Base-by-base conservation (phyloP, 2,888 invertebrate species). In the Stegophylla sp. region DNA sequence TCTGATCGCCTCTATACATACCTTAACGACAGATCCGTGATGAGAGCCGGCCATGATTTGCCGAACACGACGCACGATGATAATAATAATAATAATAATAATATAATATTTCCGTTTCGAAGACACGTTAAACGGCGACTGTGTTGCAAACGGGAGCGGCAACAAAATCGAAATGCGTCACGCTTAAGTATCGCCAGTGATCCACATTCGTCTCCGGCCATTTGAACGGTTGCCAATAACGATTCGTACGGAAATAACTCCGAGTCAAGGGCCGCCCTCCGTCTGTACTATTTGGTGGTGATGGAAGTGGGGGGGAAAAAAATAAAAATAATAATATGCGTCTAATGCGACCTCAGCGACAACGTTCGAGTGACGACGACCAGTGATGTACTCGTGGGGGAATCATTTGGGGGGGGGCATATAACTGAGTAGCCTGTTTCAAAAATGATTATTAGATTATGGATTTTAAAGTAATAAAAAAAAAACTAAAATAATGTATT, bases 231-330 rank as follows among this genome's bases (percentile, higher is more conserved):
- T 43, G 66, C 76, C 76, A 77, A n/a, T n/a, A n/a, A 45, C 28
- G 56, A 56, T 53, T 56, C 17, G 51, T 28, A 43, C 56, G 67
- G 56, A 67, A 67, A 77, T 77, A 77, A 56, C 67, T 56, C 26
- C 53, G 4, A 53, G 26, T 66, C 67, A 59, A 77, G 56, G 67
- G 45, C 41, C 59, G 28, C 20, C n/a, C 61, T n/a, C n/a, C n/a
- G n/a, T n/a, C n/a, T n/a, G n/a, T n/a, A n/a, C n/a, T n/a, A n/a
- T n/a, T n/a, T n/a, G n/a, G 72, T 56, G 43, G 41, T 56, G 41
- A 20, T 41, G 72, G 17, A 10, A 15, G 53, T 9, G 13, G 15
- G 13, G 4, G 26, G 20, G 7, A 5, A 34, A 7, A 34, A 34
- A 34, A 34, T 7, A n/a, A n/a, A n/a, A n/a, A 34, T 34, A 67